Evolutionary conservation across 2,888 invertebrate species (phyloP), one percentile per base, ranked within the genome.

Genomic region (Drosophila mettleri): DNA sequence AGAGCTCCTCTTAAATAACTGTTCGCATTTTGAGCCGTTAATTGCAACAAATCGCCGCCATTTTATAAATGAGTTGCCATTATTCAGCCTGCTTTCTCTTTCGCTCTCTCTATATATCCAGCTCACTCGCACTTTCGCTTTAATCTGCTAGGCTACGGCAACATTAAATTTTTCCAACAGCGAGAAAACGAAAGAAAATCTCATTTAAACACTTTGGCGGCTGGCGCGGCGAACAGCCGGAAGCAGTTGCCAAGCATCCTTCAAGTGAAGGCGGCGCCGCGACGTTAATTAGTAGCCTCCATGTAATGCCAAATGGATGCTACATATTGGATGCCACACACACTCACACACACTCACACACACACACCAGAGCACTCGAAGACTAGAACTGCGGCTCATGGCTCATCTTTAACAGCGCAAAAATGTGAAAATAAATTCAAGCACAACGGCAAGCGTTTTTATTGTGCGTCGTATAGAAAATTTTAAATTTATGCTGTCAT

Each of bases 401-500:
- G 53, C 49, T 52, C 68, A 60, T 68, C 52, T 45, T 72, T 57
- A 67, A 53, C 43, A 31, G 12, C 18, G 45, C 24, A 53, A 41
- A 46, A 51, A 62, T 69, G 67, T 38, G 72, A 58, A 71, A 82
- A 81, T 82, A 78, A 85, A 80, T 83, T 86, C 33, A 58, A 68
- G 54, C 62, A 67, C 64, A 63, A 41, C 55, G 61, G 66, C 70
- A 80, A 74, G 49, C 68, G 49, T 61, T 85, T 79, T 86, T 86
- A 74, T 79, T 67, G 68, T 63, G 69, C 69, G 59, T 65, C 75
- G 59, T 66, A 86, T 81, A 74, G 87, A 81, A 81, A 74, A 77
- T 84, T 83, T 81, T 54, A 82, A 86, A 86, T 86, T 86, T 88
- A 88, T 86, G 75, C 85, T 76, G 68, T 84, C 87, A 82, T 86